These are phyloP conservation scores for Fregetta grallaria DNA, from an alignment of 2,113 vertebrate genomes.

Conservation along the genomic window DNA sequence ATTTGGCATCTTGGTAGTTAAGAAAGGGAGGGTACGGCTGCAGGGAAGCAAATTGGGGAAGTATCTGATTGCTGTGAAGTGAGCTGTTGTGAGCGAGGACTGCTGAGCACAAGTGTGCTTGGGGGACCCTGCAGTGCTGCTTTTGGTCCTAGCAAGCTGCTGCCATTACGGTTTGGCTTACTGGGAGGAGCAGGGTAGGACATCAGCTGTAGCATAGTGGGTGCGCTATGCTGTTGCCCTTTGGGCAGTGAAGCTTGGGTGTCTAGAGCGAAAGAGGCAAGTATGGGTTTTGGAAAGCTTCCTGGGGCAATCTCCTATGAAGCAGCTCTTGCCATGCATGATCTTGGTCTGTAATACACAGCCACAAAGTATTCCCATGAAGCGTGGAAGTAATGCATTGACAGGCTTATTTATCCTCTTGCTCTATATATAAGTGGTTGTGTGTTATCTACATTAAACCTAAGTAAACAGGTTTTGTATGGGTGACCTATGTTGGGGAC, in stretches of 20 bases:
- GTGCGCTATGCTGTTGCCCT: background rate
- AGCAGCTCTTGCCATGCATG: background rate
- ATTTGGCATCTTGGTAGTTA: background rate
- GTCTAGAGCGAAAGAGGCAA: background rate
- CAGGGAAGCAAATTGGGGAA: background rate
- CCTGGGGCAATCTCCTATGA: background rate
- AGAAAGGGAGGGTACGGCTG: background rate
- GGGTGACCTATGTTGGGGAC: background rate
- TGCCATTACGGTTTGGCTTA: background rate
- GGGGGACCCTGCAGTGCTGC: background rate
- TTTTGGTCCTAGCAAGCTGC: background rate
- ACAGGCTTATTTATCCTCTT: background rate
- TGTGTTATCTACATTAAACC: fast-evolving
- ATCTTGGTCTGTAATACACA: background rate
- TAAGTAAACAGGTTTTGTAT: background rate
- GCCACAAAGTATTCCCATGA: background rate
- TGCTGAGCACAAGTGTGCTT: background rate
- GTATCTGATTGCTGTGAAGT: background rate
- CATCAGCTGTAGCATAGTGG: no score
- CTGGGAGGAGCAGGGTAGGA: background rate
- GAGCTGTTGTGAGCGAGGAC: background rate
- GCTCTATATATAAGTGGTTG: fast-evolving
- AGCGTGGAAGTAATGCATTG: background rate
- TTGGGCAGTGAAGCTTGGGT: background rate
- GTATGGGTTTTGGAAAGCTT: background rate